Conservation (phyloP, 2,797 vertebrate species). For the Sitta carolinensis region DNA sequence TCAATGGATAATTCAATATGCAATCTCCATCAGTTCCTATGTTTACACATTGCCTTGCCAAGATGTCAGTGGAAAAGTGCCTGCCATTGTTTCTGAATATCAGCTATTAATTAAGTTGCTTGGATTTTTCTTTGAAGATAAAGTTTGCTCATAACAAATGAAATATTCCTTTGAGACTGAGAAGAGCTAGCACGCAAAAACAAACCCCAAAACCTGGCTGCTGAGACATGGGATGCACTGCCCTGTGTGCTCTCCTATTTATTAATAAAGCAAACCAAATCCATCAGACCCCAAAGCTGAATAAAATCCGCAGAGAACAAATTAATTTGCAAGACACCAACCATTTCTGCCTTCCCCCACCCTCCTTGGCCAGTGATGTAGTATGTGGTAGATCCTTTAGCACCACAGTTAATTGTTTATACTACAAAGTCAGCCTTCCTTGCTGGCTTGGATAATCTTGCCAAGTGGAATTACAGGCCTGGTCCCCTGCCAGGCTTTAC, state of each 20-base stretch:
- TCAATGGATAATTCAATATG: background rate
- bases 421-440: conserved; percentile 55
- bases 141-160: background rate
- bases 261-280: background rate
- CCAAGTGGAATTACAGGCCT: conserved; percentile 73
- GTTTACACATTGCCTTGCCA: background rate
- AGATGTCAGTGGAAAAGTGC: background rate
- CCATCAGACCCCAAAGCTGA: background rate
- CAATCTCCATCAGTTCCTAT: background rate
- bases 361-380: background rate
- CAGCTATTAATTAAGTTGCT: background rate
- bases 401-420: conserved; percentile 71
- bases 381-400: conserved; percentile 66
- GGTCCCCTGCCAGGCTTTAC: conserved; percentile 59
- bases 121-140: background rate
- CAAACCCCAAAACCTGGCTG: background rate
- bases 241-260: background rate
- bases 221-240: background rate
- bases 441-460: conserved; percentile 63
- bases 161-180: background rate
- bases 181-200: background rate
- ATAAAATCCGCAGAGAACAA: background rate
- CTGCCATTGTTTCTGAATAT: background rate
- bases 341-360: background rate
- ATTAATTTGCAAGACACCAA: background rate